These are phyloP conservation scores for Plemyria rubiginata DNA, from an alignment of 2,888 invertebrate species.

Conservation along the genomic window DNA sequence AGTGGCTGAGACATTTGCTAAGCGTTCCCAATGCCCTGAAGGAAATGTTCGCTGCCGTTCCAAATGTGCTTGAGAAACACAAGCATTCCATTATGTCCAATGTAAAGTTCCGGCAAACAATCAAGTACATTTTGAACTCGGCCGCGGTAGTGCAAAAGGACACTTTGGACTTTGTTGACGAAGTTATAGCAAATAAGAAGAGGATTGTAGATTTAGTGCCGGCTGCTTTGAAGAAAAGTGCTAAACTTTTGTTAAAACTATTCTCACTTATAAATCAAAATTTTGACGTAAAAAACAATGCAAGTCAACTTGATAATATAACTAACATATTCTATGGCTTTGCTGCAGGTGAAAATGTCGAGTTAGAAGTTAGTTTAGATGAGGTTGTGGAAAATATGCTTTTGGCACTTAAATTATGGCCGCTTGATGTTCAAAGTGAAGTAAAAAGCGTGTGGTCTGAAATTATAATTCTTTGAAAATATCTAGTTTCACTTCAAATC, in stretches of 20 bases:
- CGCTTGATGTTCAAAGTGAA: slow-evolving; percentile 48
- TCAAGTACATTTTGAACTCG: slow-evolving; percentile 43
- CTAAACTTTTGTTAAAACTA: slow-evolving; percentile 45
- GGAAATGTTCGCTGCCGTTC: slow-evolving; percentile 13
- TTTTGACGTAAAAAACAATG: slow-evolving; percentile 52
- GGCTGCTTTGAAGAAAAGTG: slow-evolving; percentile 42
- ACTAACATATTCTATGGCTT: slow-evolving; percentile 45
- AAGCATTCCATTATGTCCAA: slow-evolving; percentile 25
- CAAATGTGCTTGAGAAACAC: slow-evolving; percentile 18
- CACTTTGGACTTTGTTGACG: slow-evolving; percentile 59
- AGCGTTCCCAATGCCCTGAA: slow-evolving; percentile 9
- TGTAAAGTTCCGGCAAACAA: slow-evolving; percentile 23
- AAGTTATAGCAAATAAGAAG: slow-evolving; percentile 52
- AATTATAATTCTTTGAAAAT: slow-evolving; percentile 38
- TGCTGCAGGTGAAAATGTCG: slow-evolving; percentile 30
- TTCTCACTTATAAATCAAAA: slow-evolving; percentile 51
- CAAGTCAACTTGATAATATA: slow-evolving; percentile 47
- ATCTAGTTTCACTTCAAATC: neutral
- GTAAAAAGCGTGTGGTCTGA: slow-evolving; percentile 52
- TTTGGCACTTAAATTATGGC: slow-evolving; percentile 56
- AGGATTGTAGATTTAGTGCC: slow-evolving; percentile 45
- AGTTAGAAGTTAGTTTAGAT: slow-evolving; percentile 39
- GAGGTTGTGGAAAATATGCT: slow-evolving; percentile 53
- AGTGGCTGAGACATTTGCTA: slow-evolving; percentile 27
- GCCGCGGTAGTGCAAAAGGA: slow-evolving; percentile 50